A percentile compares a stretch with the other conserved stretches of the same genome.
These are phyloP conservation scores for Pseudorectes ferrugineus DNA, from an alignment of 2,113 vertebrate species.

Conservation along the genomic window DNA sequence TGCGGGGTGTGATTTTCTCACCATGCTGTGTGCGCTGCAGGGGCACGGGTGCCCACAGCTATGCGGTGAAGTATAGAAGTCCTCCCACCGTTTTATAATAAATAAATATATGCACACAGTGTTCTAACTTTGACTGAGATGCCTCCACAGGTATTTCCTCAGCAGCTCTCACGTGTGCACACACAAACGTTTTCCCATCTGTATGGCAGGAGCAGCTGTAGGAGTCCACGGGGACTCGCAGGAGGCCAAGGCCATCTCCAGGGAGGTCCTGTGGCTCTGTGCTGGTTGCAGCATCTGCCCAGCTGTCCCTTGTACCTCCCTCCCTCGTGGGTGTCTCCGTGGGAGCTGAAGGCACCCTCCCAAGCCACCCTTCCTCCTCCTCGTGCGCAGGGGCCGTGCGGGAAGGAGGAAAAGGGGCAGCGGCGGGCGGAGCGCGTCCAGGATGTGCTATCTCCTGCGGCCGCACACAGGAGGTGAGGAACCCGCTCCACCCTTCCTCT, in stretches of 20 bases:
- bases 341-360: not conserved
- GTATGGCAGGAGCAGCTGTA: not conserved
- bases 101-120: fast-evolving
- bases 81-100: not conserved
- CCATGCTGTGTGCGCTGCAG: fast-evolving
- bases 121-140: not conserved
- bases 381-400: not conserved
- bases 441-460: not conserved
- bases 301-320: not conserved
- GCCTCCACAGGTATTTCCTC: not conserved
- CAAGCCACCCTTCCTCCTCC: not conserved
- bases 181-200: not conserved
- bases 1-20: not conserved
- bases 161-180: not conserved
- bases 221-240: fast-evolving
- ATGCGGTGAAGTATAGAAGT: fast-evolving
- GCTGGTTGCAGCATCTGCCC: not conserved
- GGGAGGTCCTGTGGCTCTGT: not conserved
- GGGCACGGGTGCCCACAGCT: not conserved
- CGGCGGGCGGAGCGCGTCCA: not conserved
- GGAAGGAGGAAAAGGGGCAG: slow-evolving; percentile 1
- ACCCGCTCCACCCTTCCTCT: slow-evolving; percentile 29
- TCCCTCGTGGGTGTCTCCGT: fast-evolving
- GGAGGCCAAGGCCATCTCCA: not conserved
- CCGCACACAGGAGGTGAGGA: not conserved